Base-by-base conservation (phyloP, 2,888 invertebrate species). In the Calliopum simillimum region DNA sequence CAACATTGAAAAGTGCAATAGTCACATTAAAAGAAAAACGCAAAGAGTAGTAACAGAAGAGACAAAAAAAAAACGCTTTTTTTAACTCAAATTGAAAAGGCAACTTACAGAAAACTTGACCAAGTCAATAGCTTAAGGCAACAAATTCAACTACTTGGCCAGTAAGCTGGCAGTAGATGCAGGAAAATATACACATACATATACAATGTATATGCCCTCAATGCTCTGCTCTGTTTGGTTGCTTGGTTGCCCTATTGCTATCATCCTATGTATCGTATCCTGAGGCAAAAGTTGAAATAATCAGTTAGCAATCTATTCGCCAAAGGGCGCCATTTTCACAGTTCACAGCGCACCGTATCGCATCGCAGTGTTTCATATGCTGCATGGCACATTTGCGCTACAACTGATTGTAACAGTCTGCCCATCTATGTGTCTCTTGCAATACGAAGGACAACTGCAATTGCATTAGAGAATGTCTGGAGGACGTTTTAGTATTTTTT, bases 21-120 rank as follows among this genome's bases (percentile, higher is more conserved):
- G 21, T 16, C 51, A 51, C 16, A 11, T 19, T 16, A 2, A 51
- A 4, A 19, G n/a, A 51, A 21, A 8, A 2, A n/a, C n/a, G n/a
- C n/a, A n/a, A n/a, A 19, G n/a, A 19, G 19, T 12, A 51, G 14
- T 11, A 16, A 51, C 11, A 51, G 2, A 21, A 51, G 6, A 11
- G 6, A 51, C 11, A 21, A 2, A 14, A n/a, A 8, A 33, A 33
- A 33, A 8, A 33, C 2, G 8, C 8, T 33, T 33, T 33, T 33
- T 4, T 33, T 33, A 4, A 6, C 4, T 33, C 2, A 33, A 6
- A 33, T 33, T 8, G 33, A 33, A 4, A 65, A 65, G 61, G 62
- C 61, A 55, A 55, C 47, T 44, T 71, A 61, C 62, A 67, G 63
- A 25, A n/a, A n/a, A 69, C 33, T 33, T 33, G 33, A 33, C 33